A percentile compares a stretch with the other conserved stretches of the same genome.
phyloP scores from a whole-genome alignment of 2,113 vertebrate species.

The Spea bombifrons region DNA sequence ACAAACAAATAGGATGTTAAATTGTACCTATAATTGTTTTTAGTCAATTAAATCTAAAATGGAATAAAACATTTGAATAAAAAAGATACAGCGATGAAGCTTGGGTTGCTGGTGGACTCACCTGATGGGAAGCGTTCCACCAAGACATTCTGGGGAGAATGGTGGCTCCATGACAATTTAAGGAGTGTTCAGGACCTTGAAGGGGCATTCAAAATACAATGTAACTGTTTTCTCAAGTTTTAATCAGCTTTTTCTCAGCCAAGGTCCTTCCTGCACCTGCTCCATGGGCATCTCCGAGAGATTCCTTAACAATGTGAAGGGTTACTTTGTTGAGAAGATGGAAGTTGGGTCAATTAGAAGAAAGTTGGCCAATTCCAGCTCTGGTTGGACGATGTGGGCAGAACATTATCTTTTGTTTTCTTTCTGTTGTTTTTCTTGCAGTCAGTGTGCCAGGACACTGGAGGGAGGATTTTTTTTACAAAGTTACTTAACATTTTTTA shows the following conservation, averaged over 20 bases:
- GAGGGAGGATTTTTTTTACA: constrained; percentile 70
- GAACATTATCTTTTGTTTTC: constrained; percentile 59
- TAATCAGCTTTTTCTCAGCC: constrained; percentile 65
- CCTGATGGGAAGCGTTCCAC: constrained; percentile 53
- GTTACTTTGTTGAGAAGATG: constrained; percentile 6
- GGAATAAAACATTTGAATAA: neutral
- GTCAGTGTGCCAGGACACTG: constrained; percentile 60
- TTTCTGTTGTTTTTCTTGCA: constrained; percentile 48
- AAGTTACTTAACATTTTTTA: constrained; percentile 64
- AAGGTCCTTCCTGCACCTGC: constrained; percentile 75
- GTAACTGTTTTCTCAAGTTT: constrained; percentile 72
- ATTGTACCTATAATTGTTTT: neutral
- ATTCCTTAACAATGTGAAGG: constrained; percentile 44
- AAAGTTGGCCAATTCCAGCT: neutral
- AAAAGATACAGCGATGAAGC: too few species aligned
- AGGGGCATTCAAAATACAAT: constrained; percentile 74
- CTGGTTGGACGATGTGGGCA: constrained; percentile 26
- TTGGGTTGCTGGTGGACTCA: constrained; percentile 56
- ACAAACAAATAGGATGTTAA: neutral
- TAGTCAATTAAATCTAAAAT: neutral
- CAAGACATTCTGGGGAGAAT: constrained; percentile 52
- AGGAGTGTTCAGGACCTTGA: constrained; percentile 82
- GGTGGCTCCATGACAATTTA: constrained; percentile 72
- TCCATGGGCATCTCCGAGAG: constrained; percentile 51
- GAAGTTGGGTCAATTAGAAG: constrained; percentile 36